Conservation (phyloP, 2,888 invertebrate species). For the Drosophila infuscata region DNA sequence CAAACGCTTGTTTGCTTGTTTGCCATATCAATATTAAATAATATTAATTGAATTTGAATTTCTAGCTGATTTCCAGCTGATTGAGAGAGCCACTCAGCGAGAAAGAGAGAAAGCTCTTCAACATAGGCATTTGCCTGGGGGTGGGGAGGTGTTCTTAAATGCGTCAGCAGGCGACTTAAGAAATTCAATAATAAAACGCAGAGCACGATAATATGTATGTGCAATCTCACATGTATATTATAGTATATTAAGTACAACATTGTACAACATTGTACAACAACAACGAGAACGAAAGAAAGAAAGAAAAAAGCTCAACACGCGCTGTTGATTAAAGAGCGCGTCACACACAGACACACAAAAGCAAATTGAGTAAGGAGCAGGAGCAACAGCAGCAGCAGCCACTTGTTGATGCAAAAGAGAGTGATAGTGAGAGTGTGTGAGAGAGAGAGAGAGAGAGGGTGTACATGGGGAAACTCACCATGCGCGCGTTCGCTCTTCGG, state of each 20-base stretch:
- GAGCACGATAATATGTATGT: conserved; percentile 64
- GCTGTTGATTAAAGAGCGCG: conserved; percentile 60
- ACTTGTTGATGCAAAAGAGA: conserved; percentile 70
- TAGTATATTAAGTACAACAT: conserved; percentile 42
- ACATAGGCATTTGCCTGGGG: conserved; percentile 26
- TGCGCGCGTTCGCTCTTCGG: conserved; percentile 31
- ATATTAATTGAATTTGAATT: conserved; percentile 61
- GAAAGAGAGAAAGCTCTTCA: conserved; percentile 8
- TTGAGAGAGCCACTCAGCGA: conserved; percentile 33
- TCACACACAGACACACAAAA: conserved; percentile 49
- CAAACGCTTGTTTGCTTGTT: conserved; percentile 22
- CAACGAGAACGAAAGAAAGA: not conserved
- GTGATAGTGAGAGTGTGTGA: conserved; percentile 7
- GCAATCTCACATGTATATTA: conserved; percentile 1
- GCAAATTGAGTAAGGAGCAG: conserved; percentile 66
- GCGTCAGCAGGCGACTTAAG: conserved; percentile 67
- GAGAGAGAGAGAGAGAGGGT: conserved; percentile 2
- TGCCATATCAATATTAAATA: conserved; percentile 66
- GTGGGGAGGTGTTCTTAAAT: conserved; percentile 55
- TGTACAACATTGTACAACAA: conserved; percentile 35
- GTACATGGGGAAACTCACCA: conserved; percentile 57
- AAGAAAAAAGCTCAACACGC: conserved; percentile 62
- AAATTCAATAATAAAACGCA: conserved; percentile 75
- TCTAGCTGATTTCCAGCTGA: conserved; percentile 64
- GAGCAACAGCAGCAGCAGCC: conserved; percentile 44